Conservation (phyloP, 2,113 vertebrate species). For the Aldabrachelys gigantea region DNA sequence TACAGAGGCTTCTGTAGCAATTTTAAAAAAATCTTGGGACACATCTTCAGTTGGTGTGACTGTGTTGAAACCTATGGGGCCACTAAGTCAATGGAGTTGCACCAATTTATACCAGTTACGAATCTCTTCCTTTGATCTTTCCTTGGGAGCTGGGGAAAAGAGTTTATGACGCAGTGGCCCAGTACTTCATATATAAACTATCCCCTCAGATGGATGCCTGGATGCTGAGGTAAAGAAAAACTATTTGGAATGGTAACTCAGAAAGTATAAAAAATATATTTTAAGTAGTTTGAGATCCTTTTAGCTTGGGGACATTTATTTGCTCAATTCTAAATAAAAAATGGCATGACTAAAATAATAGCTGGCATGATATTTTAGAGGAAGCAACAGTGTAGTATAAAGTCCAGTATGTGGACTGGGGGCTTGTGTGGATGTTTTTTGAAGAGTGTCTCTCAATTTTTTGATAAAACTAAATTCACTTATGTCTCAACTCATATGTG, state of each 20-base stretch:
- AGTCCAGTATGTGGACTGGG: constrained; percentile 11
- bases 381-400: constrained; percentile 19
- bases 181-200: neutral
- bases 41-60: neutral
- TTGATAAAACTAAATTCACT: neutral
- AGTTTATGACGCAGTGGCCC: neutral
- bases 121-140: neutral
- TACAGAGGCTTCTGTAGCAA: neutral
- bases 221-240: neutral
- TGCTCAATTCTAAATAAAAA: constrained; percentile 35
- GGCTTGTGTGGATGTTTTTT: neutral
- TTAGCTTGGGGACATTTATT: neutral
- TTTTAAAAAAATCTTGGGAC: neutral
- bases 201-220: neutral
- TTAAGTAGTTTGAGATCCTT: constrained; percentile 9
- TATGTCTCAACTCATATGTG: neutral
- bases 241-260: neutral
- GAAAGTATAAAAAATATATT: constrained; percentile 36
- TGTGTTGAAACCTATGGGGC: neutral
- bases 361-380: constrained; percentile 7
- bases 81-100: neutral
- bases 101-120: neutral
- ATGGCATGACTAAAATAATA: constrained; percentile 28
- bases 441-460: constrained; percentile 5
- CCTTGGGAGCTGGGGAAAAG: neutral